Conservation (phyloP, 1,140 invertebrate genomes). For the Octopus bimaculoides region DNA sequence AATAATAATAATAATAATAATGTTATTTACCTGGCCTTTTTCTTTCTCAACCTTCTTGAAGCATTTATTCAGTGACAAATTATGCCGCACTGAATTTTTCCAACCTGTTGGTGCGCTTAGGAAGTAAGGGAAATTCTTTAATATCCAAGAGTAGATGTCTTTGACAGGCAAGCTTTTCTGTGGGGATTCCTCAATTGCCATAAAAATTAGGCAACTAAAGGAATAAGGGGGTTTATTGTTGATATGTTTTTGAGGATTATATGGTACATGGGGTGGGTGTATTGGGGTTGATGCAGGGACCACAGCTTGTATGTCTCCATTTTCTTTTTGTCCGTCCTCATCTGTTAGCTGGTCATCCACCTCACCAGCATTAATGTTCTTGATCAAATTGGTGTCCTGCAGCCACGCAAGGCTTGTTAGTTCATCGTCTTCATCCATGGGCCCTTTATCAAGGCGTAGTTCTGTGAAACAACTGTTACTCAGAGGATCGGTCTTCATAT, state of each 20-base stretch:
- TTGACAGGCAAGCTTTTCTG: slow-evolving; percentile 88
- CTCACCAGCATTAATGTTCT: slow-evolving; percentile 57
- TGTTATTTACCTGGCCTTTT: slow-evolving; percentile 65
- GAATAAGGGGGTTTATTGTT: slow-evolving; percentile 92
- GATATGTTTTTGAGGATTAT: slow-evolving; percentile 69
- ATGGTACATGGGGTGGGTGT: slow-evolving; percentile 52
- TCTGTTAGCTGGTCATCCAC: slow-evolving; percentile 26
- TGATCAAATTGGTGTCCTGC: slow-evolving; percentile 85
- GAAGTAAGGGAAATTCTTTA: slow-evolving; percentile 57
- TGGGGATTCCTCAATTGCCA: slow-evolving; percentile 91
- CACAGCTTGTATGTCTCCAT: slow-evolving; percentile 29
- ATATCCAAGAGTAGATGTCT: slow-evolving; percentile 58
- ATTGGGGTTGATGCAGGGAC: slow-evolving; percentile 26
- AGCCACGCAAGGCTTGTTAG: slow-evolving; percentile 86
- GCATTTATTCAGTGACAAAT: slow-evolving; percentile 63
- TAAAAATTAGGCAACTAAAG: slow-evolving; percentile 93
- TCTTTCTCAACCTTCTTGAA: slow-evolving; percentile 62
- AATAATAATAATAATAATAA: neutral
- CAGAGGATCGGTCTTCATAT: slow-evolving; percentile 42
- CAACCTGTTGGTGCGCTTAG: slow-evolving; percentile 59
- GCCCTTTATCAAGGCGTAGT: slow-evolving; percentile 50
- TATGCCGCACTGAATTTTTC: slow-evolving; percentile 65
- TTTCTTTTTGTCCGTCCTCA: slow-evolving; percentile 45
- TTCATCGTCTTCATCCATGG: slow-evolving; percentile 70
- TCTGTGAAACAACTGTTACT: slow-evolving; percentile 54